A percentile compares a stretch with the other conserved stretches of the same genome.
Evolutionary conservation across 2,113 vertebrate genomes (phyloP).

Genomic region (Podarcis raffonei): DNA sequence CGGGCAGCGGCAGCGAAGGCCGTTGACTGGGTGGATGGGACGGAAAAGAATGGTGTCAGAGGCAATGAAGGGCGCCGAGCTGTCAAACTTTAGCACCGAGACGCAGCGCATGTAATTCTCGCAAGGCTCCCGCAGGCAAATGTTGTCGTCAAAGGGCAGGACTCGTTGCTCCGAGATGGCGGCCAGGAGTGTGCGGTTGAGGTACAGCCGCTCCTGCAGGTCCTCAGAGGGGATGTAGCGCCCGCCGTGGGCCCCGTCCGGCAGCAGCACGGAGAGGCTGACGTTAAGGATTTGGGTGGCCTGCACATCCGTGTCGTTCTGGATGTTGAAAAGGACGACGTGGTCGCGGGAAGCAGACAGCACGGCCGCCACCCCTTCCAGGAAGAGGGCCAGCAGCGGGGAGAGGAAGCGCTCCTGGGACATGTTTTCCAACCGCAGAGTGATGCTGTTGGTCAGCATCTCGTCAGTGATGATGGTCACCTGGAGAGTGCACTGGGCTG

Average conservation of each 20-base stretch:
- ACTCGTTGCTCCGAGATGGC: conserved; percentile 89
- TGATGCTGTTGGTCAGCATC: conserved; percentile 97
- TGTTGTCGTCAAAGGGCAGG: conserved; percentile 96
- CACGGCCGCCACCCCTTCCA: conserved; percentile 89
- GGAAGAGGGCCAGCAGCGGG: conserved; percentile 87
- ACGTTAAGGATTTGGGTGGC: conserved; percentile 92
- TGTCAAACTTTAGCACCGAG: conserved; percentile 93
- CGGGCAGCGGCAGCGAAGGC: conserved; percentile 92
- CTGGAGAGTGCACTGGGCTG: conserved; percentile 90
- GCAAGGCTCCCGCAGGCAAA: conserved; percentile 93
- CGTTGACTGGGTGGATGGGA: conserved; percentile 92
- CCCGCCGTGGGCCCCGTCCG: conserved; percentile 9
- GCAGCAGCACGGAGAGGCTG: conserved; percentile 88
- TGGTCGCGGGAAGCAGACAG: conserved; percentile 84
- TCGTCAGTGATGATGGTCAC: conserved; percentile 96
- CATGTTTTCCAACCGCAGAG: conserved; percentile 90
- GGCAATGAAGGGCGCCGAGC: conserved; percentile 91
- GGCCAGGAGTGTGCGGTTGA: conserved; percentile 91
- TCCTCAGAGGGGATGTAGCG: conserved; percentile 91
- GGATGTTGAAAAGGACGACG: conserved; percentile 93
- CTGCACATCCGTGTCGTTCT: conserved; percentile 89
- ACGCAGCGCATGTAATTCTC: conserved; percentile 99
- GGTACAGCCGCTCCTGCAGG: conserved; percentile 92
- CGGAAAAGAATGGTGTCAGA: conserved; percentile 95
- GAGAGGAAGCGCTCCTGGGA: conserved; percentile 95